Evolutionary conservation across 2,888 invertebrate species (phyloP).

Genomic region (Encarsia formosa): DNA sequence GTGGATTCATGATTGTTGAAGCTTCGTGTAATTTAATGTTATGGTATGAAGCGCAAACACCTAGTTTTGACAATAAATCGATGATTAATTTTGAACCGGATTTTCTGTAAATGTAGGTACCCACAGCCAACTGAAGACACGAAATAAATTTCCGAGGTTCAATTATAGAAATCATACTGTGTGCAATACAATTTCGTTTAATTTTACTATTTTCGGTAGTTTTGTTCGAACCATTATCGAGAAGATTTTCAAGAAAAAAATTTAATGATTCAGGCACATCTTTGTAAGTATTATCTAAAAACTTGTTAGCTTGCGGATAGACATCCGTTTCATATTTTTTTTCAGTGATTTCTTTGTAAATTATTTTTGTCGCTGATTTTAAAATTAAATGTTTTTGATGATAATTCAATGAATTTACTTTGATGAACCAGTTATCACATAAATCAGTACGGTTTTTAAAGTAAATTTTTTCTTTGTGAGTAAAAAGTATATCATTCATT

Average conservation of each 20-base stretch:
- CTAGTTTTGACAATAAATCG: conserved; percentile 12
- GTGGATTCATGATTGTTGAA: background rate
- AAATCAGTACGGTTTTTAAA: conserved; percentile 2
- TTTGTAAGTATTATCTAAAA: conserved; percentile 11
- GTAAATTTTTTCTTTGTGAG: background rate
- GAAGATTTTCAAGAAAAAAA: conserved; percentile 12
- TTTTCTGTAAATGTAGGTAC: conserved; percentile 17
- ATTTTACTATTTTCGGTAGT: background rate
- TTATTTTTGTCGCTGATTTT: conserved; percentile 11
- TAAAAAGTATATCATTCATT: background rate
- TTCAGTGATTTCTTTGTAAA: conserved; percentile 6
- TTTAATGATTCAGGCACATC: conserved; percentile 11
- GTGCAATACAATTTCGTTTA: conserved; percentile 14
- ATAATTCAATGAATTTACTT: background rate
- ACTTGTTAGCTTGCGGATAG: conserved; percentile 7
- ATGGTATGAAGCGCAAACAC: conserved; percentile 11
- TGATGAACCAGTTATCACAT: background rate
- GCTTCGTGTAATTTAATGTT: conserved; percentile 13
- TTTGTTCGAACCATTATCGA: conserved; percentile 4
- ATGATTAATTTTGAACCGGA: conserved; percentile 15
- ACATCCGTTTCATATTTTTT: background rate
- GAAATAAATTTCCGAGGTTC: conserved; percentile 15
- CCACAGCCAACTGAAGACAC: conserved; percentile 15
- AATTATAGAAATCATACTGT: conserved; percentile 14
- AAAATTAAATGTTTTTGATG: conserved; percentile 1